These are phyloP conservation scores for Centropus bengalensis DNA, from an alignment of 2,113 vertebrate species.

Conservation along the genomic window DNA sequence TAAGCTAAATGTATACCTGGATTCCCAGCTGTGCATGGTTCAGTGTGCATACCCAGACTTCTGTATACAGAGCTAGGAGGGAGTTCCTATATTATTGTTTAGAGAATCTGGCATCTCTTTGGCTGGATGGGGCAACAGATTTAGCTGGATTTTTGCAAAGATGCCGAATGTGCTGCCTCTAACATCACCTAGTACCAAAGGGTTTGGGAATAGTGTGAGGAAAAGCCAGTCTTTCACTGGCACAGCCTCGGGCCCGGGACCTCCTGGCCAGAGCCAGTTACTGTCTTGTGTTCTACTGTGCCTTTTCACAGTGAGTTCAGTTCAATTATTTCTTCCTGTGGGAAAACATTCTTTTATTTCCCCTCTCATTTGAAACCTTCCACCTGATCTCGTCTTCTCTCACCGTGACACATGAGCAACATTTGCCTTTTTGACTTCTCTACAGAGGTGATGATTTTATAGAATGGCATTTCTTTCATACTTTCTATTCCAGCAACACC, in stretches of 20 bases:
- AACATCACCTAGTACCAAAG: not conserved
- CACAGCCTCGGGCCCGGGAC: not conserved
- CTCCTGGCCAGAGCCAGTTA: not conserved
- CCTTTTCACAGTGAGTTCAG: not conserved
- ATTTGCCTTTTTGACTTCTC: not conserved
- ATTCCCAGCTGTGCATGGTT: not conserved
- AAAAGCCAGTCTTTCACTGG: not conserved
- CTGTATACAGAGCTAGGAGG: not conserved
- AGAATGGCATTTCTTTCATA: not conserved
- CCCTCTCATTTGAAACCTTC: not conserved
- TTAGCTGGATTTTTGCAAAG: not conserved
- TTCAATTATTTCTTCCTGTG: not conserved
- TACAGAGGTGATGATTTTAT: not conserved
- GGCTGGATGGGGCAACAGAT: not conserved
- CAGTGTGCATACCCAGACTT: not conserved
- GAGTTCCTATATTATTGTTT: rapidly evolving
- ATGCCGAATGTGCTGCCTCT: not conserved
- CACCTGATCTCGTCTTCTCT: not conserved
- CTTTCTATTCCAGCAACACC: not conserved
- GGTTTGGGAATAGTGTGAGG: not conserved
- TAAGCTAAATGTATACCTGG: not conserved
- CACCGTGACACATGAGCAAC: not conserved
- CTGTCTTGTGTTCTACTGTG: not conserved
- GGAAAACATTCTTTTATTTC: not conserved
- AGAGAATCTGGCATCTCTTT: not conserved